Conservation (phyloP, 2,888 invertebrate genomes). For the Leptinotarsa haldemani region DNA sequence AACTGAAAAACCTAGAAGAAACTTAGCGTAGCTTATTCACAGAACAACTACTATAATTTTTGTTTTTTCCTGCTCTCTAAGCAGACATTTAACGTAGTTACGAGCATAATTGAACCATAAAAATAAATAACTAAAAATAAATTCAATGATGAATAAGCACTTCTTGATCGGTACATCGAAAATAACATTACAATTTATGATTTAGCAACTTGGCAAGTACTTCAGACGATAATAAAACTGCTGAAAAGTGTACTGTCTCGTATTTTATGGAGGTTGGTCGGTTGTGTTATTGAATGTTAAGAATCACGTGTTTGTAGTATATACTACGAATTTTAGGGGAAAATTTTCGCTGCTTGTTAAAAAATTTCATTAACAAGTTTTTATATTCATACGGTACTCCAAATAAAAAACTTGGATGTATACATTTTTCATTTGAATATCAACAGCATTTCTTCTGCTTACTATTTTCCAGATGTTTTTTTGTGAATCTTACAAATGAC, state of each 20-base stretch:
- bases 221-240: constrained; percentile 5
- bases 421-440: too few relatives aligned
- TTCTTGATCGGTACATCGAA: constrained; percentile 1
- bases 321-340: neutral
- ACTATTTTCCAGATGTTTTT: too few relatives aligned
- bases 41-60: neutral
- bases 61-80: neutral
- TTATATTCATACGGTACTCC: too few relatives aligned
- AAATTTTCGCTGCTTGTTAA: neutral
- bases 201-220: constrained; percentile 12
- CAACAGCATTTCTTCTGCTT: too few relatives aligned
- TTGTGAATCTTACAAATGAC: too few relatives aligned
- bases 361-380: too few relatives aligned
- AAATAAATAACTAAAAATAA: constrained; percentile 6
- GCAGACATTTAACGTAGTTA: neutral
- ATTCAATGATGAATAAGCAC: constrained; percentile 11
- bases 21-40: too few relatives aligned
- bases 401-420: too few relatives aligned
- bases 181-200: constrained; percentile 16
- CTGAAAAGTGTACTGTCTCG: constrained; percentile 1
- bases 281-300: neutral
- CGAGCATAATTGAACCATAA: neutral
- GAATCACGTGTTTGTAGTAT: neutral
- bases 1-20: too few relatives aligned
- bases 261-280: neutral